phyloP scores from a whole-genome alignment of 2,888 invertebrate genomes.

The Crepidodera aurea region DNA sequence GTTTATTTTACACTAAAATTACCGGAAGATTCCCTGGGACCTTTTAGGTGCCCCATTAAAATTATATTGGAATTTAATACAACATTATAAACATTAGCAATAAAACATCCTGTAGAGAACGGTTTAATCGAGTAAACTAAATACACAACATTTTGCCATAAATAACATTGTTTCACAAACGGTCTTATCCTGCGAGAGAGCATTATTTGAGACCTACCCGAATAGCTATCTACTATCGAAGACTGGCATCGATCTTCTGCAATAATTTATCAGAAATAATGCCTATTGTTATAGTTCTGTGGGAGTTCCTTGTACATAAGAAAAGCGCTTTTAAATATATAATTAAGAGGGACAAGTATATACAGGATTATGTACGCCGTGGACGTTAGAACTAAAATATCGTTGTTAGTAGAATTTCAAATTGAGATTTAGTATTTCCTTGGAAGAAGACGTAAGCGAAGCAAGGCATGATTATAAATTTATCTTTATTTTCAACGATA shows the following conservation, averaged over 20 bases:
- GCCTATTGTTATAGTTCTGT: slow-evolving; percentile 29
- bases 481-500: neutral
- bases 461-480: neutral
- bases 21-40: no score
- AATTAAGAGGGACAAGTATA: slow-evolving; percentile 23
- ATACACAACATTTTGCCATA: slow-evolving; percentile 18
- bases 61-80: no score
- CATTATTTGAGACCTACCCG: slow-evolving; percentile 15
- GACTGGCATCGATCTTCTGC: slow-evolving; percentile 24
- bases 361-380: slow-evolving; percentile 7
- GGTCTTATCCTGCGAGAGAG: slow-evolving; percentile 17
- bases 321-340: slow-evolving; percentile 15
- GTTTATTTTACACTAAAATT: no score
- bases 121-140: neutral
- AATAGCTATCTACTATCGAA: slow-evolving; percentile 22
- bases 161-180: slow-evolving; percentile 24
- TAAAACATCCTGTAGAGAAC: neutral
- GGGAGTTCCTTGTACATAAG: slow-evolving; percentile 23
- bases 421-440: neutral
- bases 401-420: neutral
- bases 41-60: no score
- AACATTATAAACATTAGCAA: no score
- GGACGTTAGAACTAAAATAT: neutral
- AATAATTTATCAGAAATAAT: slow-evolving; percentile 28
- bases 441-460: no score